Conservation (phyloP, 2,113 vertebrate species). For the Rafetus swinhoei region DNA sequence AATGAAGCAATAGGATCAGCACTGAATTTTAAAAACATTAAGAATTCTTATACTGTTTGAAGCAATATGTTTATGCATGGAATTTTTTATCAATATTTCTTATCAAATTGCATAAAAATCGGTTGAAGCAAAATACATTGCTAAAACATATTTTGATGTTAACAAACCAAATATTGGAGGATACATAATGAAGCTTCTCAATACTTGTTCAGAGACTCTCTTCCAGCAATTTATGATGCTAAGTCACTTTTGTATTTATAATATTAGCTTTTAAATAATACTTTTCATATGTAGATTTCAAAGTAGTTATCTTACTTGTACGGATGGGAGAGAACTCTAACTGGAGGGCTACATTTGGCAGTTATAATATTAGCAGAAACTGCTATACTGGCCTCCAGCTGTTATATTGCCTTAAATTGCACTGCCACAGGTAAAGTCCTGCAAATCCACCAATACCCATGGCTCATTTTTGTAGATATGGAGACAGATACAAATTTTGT, state of each 20-base stretch:
- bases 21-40: background rate
- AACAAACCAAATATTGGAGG: background rate
- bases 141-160: background rate
- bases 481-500: too few relatives aligned
- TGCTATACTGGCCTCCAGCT: background rate
- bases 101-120: background rate
- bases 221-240: background rate
- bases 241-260: background rate
- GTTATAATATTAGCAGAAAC: background rate
- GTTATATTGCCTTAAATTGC: background rate
- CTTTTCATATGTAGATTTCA: background rate
- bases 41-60: background rate
- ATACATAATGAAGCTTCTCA: background rate
- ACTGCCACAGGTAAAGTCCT: background rate
- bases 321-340: background rate
- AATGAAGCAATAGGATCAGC: background rate
- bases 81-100: background rate
- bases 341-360: background rate
- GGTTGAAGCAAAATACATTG: background rate
- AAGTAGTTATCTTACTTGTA: background rate
- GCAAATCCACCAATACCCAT: too few relatives aligned
- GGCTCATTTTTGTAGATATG: too few relatives aligned
- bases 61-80: background rate
- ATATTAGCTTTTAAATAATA: background rate
- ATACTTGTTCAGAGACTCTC: background rate